Conservation (phyloP, 2,797 vertebrate genomes). For the Avahi laniger region DNA sequence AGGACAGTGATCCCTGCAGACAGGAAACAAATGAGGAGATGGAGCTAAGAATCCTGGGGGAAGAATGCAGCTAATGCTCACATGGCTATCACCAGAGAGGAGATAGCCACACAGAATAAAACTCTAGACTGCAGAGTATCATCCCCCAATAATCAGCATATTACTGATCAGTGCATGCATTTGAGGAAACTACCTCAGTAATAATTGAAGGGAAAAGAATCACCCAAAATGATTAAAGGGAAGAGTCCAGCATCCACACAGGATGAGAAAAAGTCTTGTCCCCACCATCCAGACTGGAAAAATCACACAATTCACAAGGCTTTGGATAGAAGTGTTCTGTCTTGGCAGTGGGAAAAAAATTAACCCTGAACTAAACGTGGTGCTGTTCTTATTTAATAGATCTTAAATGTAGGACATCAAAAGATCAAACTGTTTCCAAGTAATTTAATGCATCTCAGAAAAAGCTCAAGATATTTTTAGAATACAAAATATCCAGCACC, state of each 20-base stretch:
- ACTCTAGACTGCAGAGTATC: background rate
- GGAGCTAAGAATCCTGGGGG: background rate
- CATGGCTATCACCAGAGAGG: background rate
- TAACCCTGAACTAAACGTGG: background rate
- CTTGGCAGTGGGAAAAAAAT: background rate
- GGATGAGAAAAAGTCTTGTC: background rate
- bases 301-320: background rate
- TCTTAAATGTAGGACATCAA: background rate
- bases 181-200: background rate
- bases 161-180: background rate
- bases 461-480: constrained; percentile 10
- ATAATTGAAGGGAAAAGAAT: background rate
- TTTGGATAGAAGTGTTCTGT: background rate
- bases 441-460: background rate
- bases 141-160: background rate
- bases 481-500: background rate
- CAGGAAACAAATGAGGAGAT: background rate
- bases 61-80: background rate
- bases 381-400: background rate
- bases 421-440: background rate
- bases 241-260: background rate
- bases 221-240: background rate
- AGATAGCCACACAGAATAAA: background rate
- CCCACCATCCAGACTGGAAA: background rate
- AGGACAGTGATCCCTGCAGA: background rate